Conservation (phyloP, 1,140 invertebrate species). For the Diorhabda elongata region DNA sequence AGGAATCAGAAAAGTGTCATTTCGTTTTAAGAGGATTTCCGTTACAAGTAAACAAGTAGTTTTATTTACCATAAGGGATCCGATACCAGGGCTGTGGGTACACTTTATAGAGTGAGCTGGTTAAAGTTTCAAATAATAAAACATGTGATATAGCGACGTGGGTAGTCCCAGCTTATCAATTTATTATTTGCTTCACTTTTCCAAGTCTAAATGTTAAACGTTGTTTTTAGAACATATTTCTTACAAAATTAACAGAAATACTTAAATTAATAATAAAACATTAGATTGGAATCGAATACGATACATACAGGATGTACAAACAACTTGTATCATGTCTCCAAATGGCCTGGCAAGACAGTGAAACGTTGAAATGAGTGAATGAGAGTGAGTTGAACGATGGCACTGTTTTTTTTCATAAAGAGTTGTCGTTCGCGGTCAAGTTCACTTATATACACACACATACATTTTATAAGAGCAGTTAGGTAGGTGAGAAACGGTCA, state of each 20-base stretch:
- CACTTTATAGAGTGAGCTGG: background rate
- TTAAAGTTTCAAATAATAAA: background rate
- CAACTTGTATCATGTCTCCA: background rate
- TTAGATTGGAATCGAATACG: no score
- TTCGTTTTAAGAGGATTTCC: background rate
- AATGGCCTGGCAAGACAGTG: background rate
- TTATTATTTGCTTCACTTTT: background rate
- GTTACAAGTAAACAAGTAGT: conserved; percentile 2
- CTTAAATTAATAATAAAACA: no score
- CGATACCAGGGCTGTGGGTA: background rate
- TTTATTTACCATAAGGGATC: conserved; percentile 2
- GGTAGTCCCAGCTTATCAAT: background rate
- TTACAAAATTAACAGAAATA: no score
- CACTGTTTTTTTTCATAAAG: background rate
- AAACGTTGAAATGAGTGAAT: background rate
- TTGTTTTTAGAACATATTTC: no score
- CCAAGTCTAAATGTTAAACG: no score
- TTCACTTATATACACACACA: background rate
- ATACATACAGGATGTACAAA: background rate
- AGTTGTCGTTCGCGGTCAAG: background rate
- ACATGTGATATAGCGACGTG: background rate
- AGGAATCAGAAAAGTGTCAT: background rate
- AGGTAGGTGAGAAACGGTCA: background rate
- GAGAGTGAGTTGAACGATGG: conserved; percentile 1
- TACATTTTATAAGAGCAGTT: background rate